Evolutionary conservation across 2,797 vertebrate species (phyloP).

Genomic region (Pipistrellus nathusii): DNA sequence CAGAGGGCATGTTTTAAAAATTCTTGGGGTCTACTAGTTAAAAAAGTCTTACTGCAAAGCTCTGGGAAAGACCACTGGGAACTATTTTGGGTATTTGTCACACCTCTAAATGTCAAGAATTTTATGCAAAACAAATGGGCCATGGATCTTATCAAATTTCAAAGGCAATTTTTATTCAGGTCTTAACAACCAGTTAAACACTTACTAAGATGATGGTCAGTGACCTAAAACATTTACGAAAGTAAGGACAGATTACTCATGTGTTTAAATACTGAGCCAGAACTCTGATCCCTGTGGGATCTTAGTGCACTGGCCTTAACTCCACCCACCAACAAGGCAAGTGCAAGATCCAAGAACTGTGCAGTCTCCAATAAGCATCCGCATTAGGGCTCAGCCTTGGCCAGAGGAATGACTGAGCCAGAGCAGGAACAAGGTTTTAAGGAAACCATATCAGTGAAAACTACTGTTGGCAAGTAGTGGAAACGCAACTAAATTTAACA

Average conservation of each 20-base stretch:
- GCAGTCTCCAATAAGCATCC: neutral
- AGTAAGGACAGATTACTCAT: neutral
- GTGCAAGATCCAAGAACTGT: neutral
- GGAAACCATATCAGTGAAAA: neutral
- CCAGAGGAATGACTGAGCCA: neutral
- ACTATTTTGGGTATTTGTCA: neutral
- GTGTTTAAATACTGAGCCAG: neutral
- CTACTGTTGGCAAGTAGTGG: neutral
- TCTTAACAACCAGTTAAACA: neutral
- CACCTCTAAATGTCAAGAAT: neutral
- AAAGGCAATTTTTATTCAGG: neutral
- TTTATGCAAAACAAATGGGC: neutral
- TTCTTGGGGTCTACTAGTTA: neutral
- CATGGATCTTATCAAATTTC: neutral
- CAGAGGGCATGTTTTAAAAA: neutral
- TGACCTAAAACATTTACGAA: neutral
- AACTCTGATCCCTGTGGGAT: neutral
- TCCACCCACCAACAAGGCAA: neutral
- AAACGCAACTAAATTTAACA: neutral
- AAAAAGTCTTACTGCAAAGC: neutral
- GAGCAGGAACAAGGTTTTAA: neutral
- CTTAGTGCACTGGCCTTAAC: too few species aligned
- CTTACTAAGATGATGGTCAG: neutral
- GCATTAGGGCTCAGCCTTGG: neutral
- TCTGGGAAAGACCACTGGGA: neutral